A percentile compares a stretch with the other conserved stretches of the same genome.
phyloP scores from a whole-genome alignment of 1,140 invertebrate species.

The Drosophila parabipectinata region DNA sequence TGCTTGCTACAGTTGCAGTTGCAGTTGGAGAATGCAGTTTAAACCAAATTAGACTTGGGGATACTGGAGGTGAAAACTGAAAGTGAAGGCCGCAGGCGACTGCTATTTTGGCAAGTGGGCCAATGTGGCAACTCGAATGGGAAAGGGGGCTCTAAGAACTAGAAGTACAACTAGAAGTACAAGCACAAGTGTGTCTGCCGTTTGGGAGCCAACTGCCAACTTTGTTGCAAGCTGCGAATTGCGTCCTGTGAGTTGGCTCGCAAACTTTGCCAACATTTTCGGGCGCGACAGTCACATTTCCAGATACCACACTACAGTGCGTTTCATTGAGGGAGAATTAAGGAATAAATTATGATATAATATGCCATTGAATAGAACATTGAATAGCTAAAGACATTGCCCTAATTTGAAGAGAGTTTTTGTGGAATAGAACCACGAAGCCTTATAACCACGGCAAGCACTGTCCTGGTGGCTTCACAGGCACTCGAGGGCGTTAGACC shows the following conservation, averaged over 20 bases:
- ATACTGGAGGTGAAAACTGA: conserved; percentile 3
- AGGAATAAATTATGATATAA: neutral
- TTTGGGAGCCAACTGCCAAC: conserved; percentile 5
- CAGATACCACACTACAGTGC: conserved; percentile 1
- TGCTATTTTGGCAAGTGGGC: conserved; percentile 16
- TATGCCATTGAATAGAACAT: too few relatives aligned
- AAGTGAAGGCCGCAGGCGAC: neutral
- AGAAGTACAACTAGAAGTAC: neutral
- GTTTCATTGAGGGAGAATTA: neutral
- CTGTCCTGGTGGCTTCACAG: conserved; percentile 22
- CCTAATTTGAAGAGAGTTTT: too few relatives aligned
- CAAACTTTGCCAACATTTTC: conserved; percentile 6
- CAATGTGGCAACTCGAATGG: conserved; percentile 5
- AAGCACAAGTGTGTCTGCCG: conserved; percentile 3
- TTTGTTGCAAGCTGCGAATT: neutral
- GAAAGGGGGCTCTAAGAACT: neutral
- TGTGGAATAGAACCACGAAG: neutral
- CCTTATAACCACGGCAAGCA: conserved; percentile 9
- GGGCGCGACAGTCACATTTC: conserved; percentile 1
- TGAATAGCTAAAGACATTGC: too few relatives aligned
- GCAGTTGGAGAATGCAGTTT: conserved; percentile 16
- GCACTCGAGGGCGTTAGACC: conserved; percentile 24
- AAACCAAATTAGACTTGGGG: conserved; percentile 4
- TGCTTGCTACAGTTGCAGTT: neutral
- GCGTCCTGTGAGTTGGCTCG: neutral